Evolutionary conservation across 2,113 vertebrate genomes (phyloP).

Genomic region (Regulus satrapa): DNA sequence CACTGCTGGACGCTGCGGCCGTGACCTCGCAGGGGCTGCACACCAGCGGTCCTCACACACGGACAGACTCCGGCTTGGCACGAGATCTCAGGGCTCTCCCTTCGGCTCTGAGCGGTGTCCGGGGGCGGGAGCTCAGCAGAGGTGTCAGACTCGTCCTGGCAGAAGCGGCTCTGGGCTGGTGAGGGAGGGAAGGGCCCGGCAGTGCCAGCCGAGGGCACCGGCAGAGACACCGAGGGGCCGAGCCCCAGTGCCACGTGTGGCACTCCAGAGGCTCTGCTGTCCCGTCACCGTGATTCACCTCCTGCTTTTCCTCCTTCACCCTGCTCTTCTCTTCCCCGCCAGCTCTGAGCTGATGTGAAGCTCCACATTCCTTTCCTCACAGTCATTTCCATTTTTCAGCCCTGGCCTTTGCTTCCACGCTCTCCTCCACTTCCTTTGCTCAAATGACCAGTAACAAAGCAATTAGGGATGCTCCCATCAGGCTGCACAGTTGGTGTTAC

Average conservation of each 20-base stretch:
- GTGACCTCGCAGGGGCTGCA: neutral
- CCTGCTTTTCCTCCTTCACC: neutral
- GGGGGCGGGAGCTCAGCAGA: neutral
- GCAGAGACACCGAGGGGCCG: neutral
- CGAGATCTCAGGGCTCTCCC: neutral
- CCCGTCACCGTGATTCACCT: neutral
- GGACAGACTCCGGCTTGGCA: neutral
- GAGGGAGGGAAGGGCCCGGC: neutral
- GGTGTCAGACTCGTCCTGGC: neutral
- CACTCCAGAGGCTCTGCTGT: accelerated
- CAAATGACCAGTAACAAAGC: neutral
- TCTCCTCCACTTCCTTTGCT: slow-evolving; percentile 25
- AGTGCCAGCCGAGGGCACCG: neutral
- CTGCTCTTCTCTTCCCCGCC: neutral
- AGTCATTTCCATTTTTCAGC: slow-evolving; percentile 54
- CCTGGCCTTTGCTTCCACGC: neutral
- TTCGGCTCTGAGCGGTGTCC: neutral
- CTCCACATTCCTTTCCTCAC: slow-evolving; percentile 40
- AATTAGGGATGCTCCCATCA: neutral
- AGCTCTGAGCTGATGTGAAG: neutral
- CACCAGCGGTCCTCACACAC: accelerated
- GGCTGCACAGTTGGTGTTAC: neutral
- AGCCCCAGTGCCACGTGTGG: accelerated
- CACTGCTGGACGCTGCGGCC: neutral
- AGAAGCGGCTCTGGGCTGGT: neutral